phyloP scores from a whole-genome alignment of 1,140 invertebrate species.

The Acromyrmex echinatior region DNA sequence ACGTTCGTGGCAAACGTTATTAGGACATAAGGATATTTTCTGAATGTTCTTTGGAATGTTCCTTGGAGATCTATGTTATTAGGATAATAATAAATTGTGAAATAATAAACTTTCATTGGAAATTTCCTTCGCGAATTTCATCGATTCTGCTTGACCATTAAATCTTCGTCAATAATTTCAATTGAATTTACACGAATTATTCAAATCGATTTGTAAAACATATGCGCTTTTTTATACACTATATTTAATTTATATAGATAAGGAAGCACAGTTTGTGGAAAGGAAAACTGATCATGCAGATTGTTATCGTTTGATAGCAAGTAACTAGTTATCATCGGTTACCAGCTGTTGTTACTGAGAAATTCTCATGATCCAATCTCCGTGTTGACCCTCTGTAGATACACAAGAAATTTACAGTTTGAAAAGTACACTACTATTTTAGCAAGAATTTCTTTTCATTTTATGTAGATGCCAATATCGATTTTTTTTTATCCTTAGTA shows the following conservation, averaged over 20 bases:
- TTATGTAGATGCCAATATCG: background rate
- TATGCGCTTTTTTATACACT: background rate
- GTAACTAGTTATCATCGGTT: background rate
- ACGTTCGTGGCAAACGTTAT: too few species aligned
- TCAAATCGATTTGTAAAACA: background rate
- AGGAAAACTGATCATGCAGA: background rate
- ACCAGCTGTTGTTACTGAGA: constrained; percentile 16
- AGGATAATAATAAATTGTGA: background rate
- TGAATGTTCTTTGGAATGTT: too few species aligned
- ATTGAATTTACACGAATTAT: constrained; percentile 14
- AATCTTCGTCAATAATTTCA: background rate
- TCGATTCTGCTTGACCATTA: constrained; percentile 18
- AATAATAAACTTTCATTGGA: background rate
- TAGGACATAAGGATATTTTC: too few species aligned
- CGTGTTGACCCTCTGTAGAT: background rate
- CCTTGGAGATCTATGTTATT: too few species aligned
- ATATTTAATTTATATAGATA: background rate
- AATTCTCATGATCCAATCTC: background rate
- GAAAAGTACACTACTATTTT: background rate
- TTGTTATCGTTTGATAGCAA: background rate
- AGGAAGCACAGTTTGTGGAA: too few species aligned
- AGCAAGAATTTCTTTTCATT: background rate
- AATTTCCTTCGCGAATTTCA: background rate
- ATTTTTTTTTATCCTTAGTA: background rate
- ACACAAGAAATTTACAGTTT: background rate